Conservation (phyloP, 1,140 invertebrate genomes). For the Limonius californicus region DNA sequence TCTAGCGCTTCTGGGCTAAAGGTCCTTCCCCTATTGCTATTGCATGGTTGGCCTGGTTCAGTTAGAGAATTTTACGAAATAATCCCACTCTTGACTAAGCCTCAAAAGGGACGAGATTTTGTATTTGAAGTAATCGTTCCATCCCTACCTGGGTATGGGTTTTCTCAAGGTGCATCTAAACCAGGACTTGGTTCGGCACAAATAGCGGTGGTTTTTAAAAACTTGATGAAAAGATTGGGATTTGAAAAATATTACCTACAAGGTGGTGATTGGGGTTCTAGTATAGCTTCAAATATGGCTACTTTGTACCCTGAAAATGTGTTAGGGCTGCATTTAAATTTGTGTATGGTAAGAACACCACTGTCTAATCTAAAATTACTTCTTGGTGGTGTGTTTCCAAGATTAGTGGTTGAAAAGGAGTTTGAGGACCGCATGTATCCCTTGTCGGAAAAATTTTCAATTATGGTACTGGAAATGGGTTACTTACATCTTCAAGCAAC, state of each 20-base stretch:
- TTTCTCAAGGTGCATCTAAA: slow-evolving; percentile 65
- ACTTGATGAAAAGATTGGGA: slow-evolving; percentile 80
- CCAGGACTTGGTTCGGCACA: slow-evolving; percentile 61
- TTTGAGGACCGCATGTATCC: slow-evolving; percentile 60
- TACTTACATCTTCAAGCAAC: slow-evolving; percentile 84
- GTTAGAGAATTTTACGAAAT: slow-evolving; percentile 82
- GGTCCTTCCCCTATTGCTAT: slow-evolving; percentile 67
- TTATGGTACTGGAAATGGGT: slow-evolving; percentile 67
- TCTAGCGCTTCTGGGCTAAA: slow-evolving; percentile 51
- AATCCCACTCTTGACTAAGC: slow-evolving; percentile 65
- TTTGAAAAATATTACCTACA: slow-evolving; percentile 75
- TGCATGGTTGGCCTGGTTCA: slow-evolving; percentile 92
- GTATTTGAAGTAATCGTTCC: slow-evolving; percentile 79
- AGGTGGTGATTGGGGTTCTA: slow-evolving; percentile 80
- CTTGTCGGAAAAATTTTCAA: slow-evolving; percentile 48
- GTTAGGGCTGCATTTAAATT: slow-evolving; percentile 63
- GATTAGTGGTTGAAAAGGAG: slow-evolving; percentile 55
- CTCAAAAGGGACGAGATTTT: slow-evolving; percentile 53
- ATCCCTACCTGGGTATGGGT: slow-evolving; percentile 74
- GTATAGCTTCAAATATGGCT: slow-evolving; percentile 59
- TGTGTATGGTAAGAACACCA: slow-evolving; percentile 51
- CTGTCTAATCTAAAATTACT: slow-evolving; percentile 50
- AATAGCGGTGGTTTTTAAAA: slow-evolving; percentile 72
- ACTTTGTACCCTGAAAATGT: slow-evolving; percentile 67
- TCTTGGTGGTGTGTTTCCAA: slow-evolving; percentile 54